Evolutionary conservation across 2,113 vertebrate species (phyloP).

Genomic region (Saguinus imperator): DNA sequence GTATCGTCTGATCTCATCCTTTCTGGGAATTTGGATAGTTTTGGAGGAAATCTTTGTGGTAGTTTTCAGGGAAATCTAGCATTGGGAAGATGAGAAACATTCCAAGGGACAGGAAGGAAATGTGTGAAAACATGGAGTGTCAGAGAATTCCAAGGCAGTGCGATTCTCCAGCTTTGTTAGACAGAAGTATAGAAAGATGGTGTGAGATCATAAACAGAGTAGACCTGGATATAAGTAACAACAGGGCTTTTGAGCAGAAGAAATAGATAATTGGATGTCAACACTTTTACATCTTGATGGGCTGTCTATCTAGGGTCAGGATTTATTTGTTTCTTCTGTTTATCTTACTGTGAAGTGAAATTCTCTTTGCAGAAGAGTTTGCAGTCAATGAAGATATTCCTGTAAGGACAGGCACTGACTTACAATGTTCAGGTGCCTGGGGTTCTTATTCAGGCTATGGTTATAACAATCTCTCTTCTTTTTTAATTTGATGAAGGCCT

Average conservation of each 20-base stretch:
- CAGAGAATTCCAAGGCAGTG: neutral
- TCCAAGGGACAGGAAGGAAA: neutral
- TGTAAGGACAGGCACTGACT: neutral
- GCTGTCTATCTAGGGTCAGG: neutral
- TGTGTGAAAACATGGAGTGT: neutral
- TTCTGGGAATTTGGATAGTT: neutral
- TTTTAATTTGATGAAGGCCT: neutral
- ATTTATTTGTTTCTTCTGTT: neutral
- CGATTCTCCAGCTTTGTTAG: neutral
- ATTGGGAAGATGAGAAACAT: neutral
- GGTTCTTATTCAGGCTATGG: neutral
- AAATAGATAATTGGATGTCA: neutral
- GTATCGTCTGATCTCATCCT: neutral
- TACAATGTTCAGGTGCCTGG: neutral
- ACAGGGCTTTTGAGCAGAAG: neutral
- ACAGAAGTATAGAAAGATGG: neutral
- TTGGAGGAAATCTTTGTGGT: neutral
- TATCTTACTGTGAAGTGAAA: neutral
- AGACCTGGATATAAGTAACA: neutral
- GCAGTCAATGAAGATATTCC: neutral
- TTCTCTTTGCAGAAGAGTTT: neutral
- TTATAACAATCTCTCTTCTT: neutral
- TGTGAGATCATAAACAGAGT: neutral
- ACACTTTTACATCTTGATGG: neutral
- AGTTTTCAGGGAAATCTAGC: constrained; percentile 22